Percentiles rank a stretch among this genome's conserved stretches.
Conservation (phyloP, 1,140 invertebrate species). For the Chironomus striatipennis region DNA sequence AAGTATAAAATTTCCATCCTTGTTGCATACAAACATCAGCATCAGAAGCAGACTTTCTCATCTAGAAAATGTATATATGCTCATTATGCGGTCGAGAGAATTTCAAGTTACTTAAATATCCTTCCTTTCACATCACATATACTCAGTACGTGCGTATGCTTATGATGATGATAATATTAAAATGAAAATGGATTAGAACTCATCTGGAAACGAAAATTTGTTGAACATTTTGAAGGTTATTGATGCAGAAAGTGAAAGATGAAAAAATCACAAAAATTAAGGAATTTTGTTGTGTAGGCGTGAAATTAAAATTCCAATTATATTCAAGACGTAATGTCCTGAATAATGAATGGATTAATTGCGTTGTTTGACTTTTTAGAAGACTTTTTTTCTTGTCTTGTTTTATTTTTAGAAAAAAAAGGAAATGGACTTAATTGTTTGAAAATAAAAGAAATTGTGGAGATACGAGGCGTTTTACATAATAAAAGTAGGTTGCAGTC, state of each 20-base stretch:
- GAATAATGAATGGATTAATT: no score
- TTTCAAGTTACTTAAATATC: not conserved
- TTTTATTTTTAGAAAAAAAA: no score
- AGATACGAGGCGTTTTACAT: no score
- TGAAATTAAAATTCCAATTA: not conserved
- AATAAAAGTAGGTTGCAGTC: no score
- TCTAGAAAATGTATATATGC: not conserved
- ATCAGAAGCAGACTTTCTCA: not conserved
- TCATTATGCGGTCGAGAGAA: constrained; percentile 6
- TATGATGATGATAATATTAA: no score
- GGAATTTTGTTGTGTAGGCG: no score
- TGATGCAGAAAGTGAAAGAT: not conserved
- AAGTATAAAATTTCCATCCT: not conserved
- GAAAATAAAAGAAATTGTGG: no score
- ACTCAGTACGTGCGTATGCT: no score
- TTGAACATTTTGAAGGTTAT: not conserved
- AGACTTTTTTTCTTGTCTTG: no score
- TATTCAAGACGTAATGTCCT: no score
- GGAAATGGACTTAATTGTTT: no score
- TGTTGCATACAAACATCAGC: constrained; percentile 3
- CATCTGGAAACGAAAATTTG: not conserved
- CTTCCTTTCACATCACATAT: not conserved
- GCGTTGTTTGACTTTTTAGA: no score
- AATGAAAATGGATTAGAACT: not conserved
- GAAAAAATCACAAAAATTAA: not conserved